A percentile compares a stretch with the other conserved stretches of the same genome.
These are phyloP conservation scores for Dolomedes plantarius DNA, from an alignment of 2,888 invertebrate species.

Conservation along the genomic window DNA sequence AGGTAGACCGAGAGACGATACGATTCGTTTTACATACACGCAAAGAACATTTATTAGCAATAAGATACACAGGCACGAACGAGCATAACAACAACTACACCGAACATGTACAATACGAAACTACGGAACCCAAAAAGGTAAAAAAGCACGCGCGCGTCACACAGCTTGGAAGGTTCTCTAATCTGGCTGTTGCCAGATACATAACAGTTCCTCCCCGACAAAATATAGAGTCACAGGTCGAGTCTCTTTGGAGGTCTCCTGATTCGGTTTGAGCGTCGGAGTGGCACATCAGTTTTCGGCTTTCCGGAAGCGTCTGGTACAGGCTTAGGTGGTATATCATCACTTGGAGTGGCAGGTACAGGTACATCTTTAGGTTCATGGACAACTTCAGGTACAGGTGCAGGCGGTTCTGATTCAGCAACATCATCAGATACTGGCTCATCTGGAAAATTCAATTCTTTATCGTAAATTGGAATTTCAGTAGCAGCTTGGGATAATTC, in stretches of 20 bases:
- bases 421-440: conserved; percentile 33
- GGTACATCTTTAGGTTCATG: too few species aligned
- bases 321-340: too few species aligned
- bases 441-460: conserved; percentile 35
- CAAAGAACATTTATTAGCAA: conserved; percentile 31
- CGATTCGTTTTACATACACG: conserved; percentile 34
- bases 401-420: conserved; percentile 38
- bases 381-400: conserved; percentile 27
- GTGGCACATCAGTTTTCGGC: too few species aligned
- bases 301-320: too few species aligned
- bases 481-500: conserved; percentile 32
- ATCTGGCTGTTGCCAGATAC: conserved; percentile 44
- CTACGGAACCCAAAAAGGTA: too few species aligned
- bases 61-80: conserved; percentile 35
- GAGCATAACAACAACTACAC: conserved; percentile 39
- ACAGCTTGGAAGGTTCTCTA: conserved; percentile 43
- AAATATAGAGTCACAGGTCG: conserved; percentile 42
- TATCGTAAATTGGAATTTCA: conserved; percentile 33
- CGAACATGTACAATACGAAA: too few species aligned
- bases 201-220: conserved; percentile 43
- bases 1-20: conserved; percentile 33
- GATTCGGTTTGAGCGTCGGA: conserved; percentile 16
- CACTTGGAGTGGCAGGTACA: too few species aligned
- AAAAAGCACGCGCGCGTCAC: too few species aligned
- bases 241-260: conserved; percentile 40